Base-by-base conservation (phyloP, 2,797 vertebrate species). In the Gadopsis marmoratus region DNA sequence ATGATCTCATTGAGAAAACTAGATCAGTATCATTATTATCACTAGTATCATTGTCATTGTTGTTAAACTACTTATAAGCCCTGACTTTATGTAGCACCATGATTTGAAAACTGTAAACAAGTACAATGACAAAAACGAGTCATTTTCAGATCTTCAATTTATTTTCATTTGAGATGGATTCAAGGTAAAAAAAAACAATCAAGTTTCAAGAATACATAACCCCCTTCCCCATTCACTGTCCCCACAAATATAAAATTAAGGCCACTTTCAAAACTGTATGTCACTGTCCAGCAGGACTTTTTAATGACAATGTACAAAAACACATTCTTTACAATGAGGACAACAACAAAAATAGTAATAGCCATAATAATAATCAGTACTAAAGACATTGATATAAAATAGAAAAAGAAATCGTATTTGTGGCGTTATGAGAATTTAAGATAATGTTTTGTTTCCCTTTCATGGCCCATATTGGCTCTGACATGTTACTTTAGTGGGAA, bases 201-300 rank as follows among this genome's bases (percentile, higher is more conserved):
- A 94, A 94, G 92, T 94, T 93, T 92, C 90, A 93, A 90, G 82
- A 91, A 91, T 86, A 91, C 83, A 92, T 85, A 89, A 87, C 76
- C 91, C 92, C 88, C 73, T 82, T 88, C 92, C 88, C 93, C 84
- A 81, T 94, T 94, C 93, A 94, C 92, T 91, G 80, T 91, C 82
- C 93, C 93, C 91, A 92, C 89, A 94, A 85, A 91, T 95, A 95
- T 95, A 94, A 93, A 94, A 94, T 95, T 93, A 95, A 94, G 94
- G 94, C 93, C 94, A 95, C 93, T 95, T 95, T 94, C 89, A 93
- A 93, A 93, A 90, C 89, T 93, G 89, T 91, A 93, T 93, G 94
- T 95, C 95, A 94, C 95, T 95, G 95, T 95, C 95, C 95, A 96
- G 95, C 95, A 96, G 95, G 95, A 95, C 94, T 72, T 93, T 91